Conservation (phyloP, 2,797 vertebrate species). For the Gymnocypris eckloni region DNA sequence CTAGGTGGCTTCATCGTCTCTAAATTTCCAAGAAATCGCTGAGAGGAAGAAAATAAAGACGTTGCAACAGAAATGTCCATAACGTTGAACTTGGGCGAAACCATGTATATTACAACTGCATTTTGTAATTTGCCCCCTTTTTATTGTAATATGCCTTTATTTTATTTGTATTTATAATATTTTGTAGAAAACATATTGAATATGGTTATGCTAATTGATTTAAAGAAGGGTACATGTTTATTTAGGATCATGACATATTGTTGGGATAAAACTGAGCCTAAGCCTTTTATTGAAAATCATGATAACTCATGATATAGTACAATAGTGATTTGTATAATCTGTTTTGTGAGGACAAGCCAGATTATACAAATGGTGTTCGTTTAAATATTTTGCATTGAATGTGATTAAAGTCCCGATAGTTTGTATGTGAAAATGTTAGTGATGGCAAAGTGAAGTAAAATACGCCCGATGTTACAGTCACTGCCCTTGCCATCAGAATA, state of each 20-base stretch:
- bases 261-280: not conserved
- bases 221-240: not conserved
- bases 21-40: constrained; percentile 14
- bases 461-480: too few species aligned
- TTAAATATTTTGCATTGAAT: not conserved
- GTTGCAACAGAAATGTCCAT: not conserved
- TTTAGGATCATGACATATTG: not conserved
- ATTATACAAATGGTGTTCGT: not conserved
- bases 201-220: not conserved
- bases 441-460: too few species aligned
- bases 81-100: not conserved
- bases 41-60: constrained; percentile 4
- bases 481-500: too few species aligned
- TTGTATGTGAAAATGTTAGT: not conserved
- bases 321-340: not conserved
- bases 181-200: not conserved
- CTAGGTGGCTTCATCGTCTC: constrained; percentile 45
- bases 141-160: not conserved
- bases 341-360: too few species aligned
- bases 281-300: not conserved
- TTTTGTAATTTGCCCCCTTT: not conserved
- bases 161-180: constrained; percentile 14
- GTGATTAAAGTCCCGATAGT: not conserved
- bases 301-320: not conserved
- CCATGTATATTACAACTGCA: not conserved